phyloP scores from a whole-genome alignment of 2,888 invertebrate species.

The Eueremaeus valkanovi region DNA sequence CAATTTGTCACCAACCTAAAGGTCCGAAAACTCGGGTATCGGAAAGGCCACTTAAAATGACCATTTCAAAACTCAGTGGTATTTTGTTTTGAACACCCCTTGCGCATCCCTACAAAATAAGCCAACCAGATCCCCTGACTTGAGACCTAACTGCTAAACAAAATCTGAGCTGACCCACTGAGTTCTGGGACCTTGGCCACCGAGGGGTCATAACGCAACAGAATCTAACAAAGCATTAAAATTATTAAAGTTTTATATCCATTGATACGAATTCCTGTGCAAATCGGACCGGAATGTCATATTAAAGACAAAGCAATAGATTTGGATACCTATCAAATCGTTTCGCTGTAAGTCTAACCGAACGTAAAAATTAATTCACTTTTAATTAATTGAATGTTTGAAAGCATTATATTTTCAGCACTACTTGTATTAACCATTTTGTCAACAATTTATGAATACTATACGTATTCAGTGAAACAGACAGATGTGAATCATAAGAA shows the following conservation, averaged over 20 bases:
- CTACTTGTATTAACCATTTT: constrained; percentile 24
- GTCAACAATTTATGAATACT: constrained; percentile 33
- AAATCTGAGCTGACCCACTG: too few species aligned
- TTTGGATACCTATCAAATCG: constrained; percentile 29
- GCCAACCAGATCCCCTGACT: too few species aligned
- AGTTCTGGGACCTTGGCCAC: too few species aligned
- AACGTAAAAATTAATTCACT: background rate
- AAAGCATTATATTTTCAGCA: constrained; percentile 5
- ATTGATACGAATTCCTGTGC: constrained; percentile 8
- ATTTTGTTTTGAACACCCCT: too few species aligned
- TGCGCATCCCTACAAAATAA: too few species aligned
- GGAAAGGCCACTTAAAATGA: too few species aligned
- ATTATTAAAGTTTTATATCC: constrained; percentile 33
- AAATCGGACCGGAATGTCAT: constrained; percentile 31
- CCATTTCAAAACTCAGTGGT: too few species aligned
- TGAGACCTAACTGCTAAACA: too few species aligned
- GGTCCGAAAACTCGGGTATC: too few species aligned
- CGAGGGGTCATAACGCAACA: too few species aligned
- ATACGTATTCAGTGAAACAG: background rate
- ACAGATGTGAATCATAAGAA: background rate
- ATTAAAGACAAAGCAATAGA: background rate
- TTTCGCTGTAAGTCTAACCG: constrained; percentile 31
- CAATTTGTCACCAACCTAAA: too few species aligned
- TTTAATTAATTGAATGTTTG: constrained; percentile 13
- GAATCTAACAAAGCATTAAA: background rate